Percentiles rank a stretch among this genome's conserved stretches.
Conservation (phyloP, 2,113 vertebrate species). For the Tyto alba region DNA sequence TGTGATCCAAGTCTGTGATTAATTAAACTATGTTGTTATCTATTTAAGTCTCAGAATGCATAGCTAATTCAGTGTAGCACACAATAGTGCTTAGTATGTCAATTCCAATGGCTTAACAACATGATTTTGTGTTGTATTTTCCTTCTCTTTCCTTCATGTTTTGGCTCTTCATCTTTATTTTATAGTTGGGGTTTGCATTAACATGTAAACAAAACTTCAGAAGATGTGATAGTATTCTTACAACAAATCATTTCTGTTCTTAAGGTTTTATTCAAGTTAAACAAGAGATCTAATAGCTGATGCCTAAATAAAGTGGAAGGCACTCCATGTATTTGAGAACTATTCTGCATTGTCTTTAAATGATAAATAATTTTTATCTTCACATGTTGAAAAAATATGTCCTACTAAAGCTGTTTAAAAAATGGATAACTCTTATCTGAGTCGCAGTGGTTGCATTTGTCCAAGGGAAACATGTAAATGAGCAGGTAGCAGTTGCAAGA, state of each 20-base stretch:
- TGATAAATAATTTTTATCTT: neutral
- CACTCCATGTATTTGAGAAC: neutral
- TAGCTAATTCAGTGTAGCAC: neutral
- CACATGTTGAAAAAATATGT: neutral
- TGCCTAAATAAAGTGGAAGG: neutral
- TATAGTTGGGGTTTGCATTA: neutral
- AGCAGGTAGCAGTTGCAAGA: neutral
- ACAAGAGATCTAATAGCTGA: neutral
- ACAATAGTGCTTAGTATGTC: neutral
- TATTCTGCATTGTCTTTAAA: neutral
- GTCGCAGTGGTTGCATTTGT: neutral
- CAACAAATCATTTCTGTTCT: neutral
- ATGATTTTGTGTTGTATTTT: neutral
- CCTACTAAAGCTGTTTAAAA: neutral
- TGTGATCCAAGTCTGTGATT: conserved; percentile 28
- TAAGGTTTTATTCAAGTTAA: conserved; percentile 3
- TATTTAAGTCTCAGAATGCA: conserved; percentile 2
- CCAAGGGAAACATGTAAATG: neutral
- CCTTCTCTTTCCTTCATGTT: neutral
- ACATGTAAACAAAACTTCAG: neutral
- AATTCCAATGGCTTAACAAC: neutral
- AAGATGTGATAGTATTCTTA: neutral
- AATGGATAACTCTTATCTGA: neutral
- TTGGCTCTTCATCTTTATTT: neutral
- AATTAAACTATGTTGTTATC: conserved; percentile 25